Conservation (phyloP, 2,888 invertebrate species). For the Acronicta leporina region DNA sequence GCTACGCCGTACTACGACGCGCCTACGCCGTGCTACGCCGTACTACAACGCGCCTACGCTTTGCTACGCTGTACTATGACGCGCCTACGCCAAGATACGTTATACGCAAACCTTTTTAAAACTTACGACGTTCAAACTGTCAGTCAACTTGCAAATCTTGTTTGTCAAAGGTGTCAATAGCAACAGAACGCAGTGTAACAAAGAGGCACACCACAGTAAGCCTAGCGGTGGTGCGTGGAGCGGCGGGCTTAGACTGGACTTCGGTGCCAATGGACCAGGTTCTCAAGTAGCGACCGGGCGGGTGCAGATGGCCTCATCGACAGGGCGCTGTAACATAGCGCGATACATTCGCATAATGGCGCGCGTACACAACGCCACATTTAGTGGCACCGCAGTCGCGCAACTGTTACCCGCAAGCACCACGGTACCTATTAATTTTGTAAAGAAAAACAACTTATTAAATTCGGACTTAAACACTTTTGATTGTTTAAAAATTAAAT, state of each 20-base stretch:
- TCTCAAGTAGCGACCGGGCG: conserved; percentile 58
- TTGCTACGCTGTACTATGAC: conserved; percentile 23
- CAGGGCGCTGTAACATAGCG: conserved; percentile 53
- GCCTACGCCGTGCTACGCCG: conserved; percentile 8
- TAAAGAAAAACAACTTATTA: conserved; percentile 52
- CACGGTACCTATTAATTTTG: conserved; percentile 60
- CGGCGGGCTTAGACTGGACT: conserved; percentile 73
- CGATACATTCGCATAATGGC: conserved; percentile 52
- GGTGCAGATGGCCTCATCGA: conserved; percentile 57
- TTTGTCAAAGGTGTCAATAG: conserved; percentile 41
- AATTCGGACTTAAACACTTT: conserved; percentile 12
- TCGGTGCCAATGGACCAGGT: conserved; percentile 65
- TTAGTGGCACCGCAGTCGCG: conserved; percentile 60
- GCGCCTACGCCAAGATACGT: conserved; percentile 16
- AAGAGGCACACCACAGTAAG: conserved; percentile 82
- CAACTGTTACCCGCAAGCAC: conserved; percentile 60
- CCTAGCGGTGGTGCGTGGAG: conserved; percentile 84
- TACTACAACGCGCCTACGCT: conserved; percentile 15
- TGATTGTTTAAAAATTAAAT: conserved; percentile 16
- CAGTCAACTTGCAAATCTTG: conserved; percentile 12
- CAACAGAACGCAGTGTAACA: conserved; percentile 60
- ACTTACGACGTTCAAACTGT: conserved; percentile 37
- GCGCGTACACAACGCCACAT: conserved; percentile 70
- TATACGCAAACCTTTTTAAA: conserved; percentile 23
- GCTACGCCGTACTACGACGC: conserved; percentile 27